These are phyloP conservation scores for Athene cunicularia DNA, from an alignment of 2,113 vertebrate genomes.

Conservation along the genomic window DNA sequence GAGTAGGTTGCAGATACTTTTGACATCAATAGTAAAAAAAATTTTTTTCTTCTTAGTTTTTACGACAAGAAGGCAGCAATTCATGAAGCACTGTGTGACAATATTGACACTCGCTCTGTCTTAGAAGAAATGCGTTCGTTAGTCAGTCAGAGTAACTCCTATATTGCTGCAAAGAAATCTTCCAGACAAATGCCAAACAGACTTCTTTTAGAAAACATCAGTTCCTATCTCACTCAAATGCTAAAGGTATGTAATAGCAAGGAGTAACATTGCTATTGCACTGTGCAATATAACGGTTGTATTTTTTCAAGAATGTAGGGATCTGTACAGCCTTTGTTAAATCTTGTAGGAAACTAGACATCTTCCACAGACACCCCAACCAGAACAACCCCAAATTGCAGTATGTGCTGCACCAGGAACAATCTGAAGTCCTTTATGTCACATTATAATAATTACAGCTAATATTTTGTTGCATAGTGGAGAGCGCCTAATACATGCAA, in stretches of 20 bases:
- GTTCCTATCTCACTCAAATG: conserved; percentile 88
- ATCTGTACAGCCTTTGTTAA: neutral
- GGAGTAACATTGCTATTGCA: neutral
- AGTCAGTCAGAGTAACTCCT: conserved; percentile 90
- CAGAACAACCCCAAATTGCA: neutral
- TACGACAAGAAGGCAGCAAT: conserved; percentile 82
- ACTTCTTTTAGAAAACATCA: conserved; percentile 81
- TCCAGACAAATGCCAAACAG: conserved; percentile 83
- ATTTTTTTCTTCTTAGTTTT: conserved; percentile 78
- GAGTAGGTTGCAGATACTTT: neutral
- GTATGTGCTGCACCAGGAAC: neutral
- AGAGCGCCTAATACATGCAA: neutral
- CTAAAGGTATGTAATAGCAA: conserved; percentile 81
- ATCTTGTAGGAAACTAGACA: neutral
- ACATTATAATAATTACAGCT: neutral
- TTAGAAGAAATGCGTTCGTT: conserved; percentile 92
- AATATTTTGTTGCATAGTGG: neutral
- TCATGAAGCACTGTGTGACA: conserved; percentile 92
- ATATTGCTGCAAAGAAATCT: conserved; percentile 87
- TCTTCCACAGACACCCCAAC: neutral
- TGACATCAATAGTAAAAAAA: neutral
- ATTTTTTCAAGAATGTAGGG: neutral
- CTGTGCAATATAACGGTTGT: neutral
- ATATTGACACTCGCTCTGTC: conserved; percentile 88
- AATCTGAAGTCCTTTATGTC: neutral